phyloP scores from a whole-genome alignment of 1,140 invertebrate genomes.

The Cyrtorhinus lividipennis region DNA sequence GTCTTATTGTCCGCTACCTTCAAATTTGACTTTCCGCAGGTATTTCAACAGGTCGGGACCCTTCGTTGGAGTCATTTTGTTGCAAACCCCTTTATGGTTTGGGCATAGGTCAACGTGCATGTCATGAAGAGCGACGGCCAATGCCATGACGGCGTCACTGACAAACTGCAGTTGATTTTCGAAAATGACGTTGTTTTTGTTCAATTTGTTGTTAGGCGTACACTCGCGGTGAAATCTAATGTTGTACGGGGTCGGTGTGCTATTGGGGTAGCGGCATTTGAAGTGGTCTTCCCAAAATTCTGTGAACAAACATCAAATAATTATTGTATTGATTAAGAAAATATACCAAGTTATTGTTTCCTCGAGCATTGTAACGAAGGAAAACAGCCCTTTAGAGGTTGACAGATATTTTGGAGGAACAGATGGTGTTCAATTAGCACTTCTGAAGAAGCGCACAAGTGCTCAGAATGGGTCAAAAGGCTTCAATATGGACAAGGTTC shows the following conservation, averaged over 20 bases:
- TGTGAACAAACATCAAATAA: constrained; percentile 34
- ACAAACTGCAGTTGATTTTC: constrained; percentile 86
- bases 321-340: too few species aligned
- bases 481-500: too few species aligned
- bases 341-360: too few species aligned
- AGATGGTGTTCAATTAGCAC: too few species aligned
- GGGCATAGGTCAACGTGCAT: constrained; percentile 68
- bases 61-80: constrained; percentile 74
- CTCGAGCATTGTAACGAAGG: too few species aligned
- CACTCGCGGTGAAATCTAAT: constrained; percentile 48
- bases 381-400: too few species aligned
- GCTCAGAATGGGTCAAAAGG: too few species aligned
- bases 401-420: too few species aligned
- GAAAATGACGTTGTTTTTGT: constrained; percentile 58
- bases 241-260: constrained; percentile 67
- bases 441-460: too few species aligned
- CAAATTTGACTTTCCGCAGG: constrained; percentile 66
- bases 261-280: constrained; percentile 63
- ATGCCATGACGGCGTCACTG: constrained; percentile 84
- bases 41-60: constrained; percentile 69
- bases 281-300: constrained; percentile 92
- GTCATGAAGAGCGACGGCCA: constrained; percentile 65
- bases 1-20: too few species aligned
- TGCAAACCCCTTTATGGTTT: constrained; percentile 52
- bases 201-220: constrained; percentile 54